phyloP scores from a whole-genome alignment of 2,797 vertebrate genomes.

The Astyanax mexicanus region DNA sequence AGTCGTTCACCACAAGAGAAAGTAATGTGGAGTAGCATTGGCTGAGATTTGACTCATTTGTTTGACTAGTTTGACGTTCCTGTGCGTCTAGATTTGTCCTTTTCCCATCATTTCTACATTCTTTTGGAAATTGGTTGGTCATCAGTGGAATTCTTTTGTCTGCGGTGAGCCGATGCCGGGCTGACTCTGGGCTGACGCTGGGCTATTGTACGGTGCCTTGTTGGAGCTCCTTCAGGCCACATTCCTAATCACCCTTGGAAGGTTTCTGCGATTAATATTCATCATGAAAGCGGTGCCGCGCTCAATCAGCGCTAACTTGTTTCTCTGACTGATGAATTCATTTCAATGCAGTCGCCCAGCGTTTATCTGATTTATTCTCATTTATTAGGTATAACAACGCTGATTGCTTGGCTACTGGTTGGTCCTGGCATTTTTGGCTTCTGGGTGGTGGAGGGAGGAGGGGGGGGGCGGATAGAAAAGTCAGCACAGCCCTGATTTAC shows the following conservation, averaged over 20 bases:
- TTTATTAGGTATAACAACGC: slow-evolving; percentile 45
- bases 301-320: slow-evolving; percentile 25
- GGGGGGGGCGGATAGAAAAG: slow-evolving; percentile 43
- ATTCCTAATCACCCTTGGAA: slow-evolving; percentile 60
- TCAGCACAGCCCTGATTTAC: slow-evolving; percentile 36
- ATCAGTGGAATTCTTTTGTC: slow-evolving; percentile 57
- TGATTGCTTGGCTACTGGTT: slow-evolving; percentile 57
- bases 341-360: slow-evolving; percentile 9
- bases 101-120: slow-evolving; percentile 40
- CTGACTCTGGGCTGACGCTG: slow-evolving; percentile 56
- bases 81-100: slow-evolving; percentile 40
- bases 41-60: slow-evolving; percentile 36
- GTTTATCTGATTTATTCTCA: slow-evolving; percentile 10
- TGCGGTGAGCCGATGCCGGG: slow-evolving; percentile 42
- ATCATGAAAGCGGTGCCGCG: slow-evolving; percentile 43
- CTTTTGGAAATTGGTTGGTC: slow-evolving; percentile 39
- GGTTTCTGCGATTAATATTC: slow-evolving; percentile 62
- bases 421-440: slow-evolving; percentile 38
- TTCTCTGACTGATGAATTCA: slow-evolving; percentile 43
- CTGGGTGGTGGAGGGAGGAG: no score
- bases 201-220: slow-evolving; percentile 58
- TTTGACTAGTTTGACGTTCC: slow-evolving; percentile 30
- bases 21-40: slow-evolving; percentile 28
- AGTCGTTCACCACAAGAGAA: slow-evolving; percentile 20
- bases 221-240: slow-evolving; percentile 49